Conservation (phyloP, 2,797 vertebrate genomes). For the Lindbergichthys nudifrons region DNA sequence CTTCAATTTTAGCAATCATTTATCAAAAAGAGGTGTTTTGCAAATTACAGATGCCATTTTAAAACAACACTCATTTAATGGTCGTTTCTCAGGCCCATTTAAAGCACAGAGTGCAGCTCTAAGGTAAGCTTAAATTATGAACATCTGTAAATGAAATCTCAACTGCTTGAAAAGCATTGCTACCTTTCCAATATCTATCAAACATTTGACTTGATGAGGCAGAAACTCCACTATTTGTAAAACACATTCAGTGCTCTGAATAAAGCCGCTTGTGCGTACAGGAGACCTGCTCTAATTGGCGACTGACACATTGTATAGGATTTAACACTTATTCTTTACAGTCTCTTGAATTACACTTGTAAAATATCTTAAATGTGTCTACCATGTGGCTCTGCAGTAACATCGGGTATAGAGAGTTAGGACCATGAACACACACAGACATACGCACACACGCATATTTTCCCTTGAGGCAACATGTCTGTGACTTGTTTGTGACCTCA, state of each 20-base stretch:
- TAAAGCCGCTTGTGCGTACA: constrained; percentile 29
- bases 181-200: constrained; percentile 25
- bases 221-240: constrained; percentile 21
- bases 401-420: constrained; percentile 46
- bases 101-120: constrained; percentile 20
- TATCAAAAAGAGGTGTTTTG: constrained; percentile 5
- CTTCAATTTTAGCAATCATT: constrained; percentile 26
- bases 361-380: constrained; percentile 76
- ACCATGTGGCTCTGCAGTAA: constrained; percentile 67
- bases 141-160: constrained; percentile 23
- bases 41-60: constrained; percentile 33
- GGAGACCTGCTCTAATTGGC: constrained; percentile 28
- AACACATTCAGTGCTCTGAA: constrained; percentile 16
- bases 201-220: constrained; percentile 27
- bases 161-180: constrained; percentile 1
- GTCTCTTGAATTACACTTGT: constrained; percentile 69
- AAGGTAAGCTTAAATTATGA: neutral
- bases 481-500: constrained; percentile 76
- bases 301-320: constrained; percentile 51
- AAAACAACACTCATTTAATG: constrained; percentile 1
- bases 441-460: constrained; percentile 46
- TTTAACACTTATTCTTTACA: constrained; percentile 62
- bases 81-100: constrained; percentile 24
- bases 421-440: constrained; percentile 26
- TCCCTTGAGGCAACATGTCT: constrained; percentile 69